Evolutionary conservation across 2,797 vertebrate genomes (phyloP).

Genomic region (Peromyscus eremicus): DNA sequence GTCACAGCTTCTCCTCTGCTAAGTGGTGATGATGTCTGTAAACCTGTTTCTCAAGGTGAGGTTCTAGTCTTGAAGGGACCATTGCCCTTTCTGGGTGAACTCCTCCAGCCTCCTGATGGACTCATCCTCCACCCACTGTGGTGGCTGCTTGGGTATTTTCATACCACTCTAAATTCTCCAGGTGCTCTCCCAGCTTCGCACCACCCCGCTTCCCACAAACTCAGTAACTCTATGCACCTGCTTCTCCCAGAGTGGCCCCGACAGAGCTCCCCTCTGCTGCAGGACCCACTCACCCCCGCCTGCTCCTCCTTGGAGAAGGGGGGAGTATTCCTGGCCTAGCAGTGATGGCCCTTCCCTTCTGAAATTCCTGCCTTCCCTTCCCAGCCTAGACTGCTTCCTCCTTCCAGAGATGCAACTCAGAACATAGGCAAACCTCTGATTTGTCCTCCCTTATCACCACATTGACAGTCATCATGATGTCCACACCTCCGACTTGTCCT

Average conservation of each 20-base stretch:
- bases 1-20: background rate
- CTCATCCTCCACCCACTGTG: background rate
- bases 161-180: background rate
- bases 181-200: background rate
- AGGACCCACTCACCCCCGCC: fast-evolving
- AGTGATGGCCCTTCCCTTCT: background rate
- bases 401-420: background rate
- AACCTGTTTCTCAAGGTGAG: background rate
- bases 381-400: background rate
- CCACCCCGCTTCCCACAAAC: background rate
- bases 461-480: background rate
- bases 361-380: background rate
- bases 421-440: background rate
- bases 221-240: background rate
- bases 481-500: background rate
- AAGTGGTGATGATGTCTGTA: background rate
- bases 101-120: background rate
- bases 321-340: background rate
- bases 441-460: background rate
- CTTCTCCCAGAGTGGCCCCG: background rate
- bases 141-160: background rate
- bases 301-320: background rate
- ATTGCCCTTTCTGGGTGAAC: background rate
- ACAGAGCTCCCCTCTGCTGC: background rate
- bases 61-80: background rate